phyloP scores from a whole-genome alignment of 1,140 invertebrate genomes.

The Drosophila ananassae region DNA sequence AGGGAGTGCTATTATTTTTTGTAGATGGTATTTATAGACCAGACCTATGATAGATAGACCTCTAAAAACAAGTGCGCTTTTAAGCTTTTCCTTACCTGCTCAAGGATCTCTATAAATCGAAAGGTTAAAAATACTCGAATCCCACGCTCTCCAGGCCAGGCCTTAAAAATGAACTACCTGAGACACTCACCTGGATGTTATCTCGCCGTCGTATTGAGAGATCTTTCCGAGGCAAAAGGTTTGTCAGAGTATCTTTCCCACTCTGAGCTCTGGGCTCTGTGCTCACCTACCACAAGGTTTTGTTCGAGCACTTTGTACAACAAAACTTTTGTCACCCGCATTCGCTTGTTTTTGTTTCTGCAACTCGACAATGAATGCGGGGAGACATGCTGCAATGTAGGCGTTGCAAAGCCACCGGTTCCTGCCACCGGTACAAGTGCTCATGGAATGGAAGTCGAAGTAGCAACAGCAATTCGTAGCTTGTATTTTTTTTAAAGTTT shows the following conservation, averaged over 20 bases:
- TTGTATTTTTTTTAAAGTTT: constrained; percentile 21
- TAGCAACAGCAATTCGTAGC: constrained; percentile 38
- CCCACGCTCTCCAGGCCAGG: constrained; percentile 28
- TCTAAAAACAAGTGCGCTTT: too few species aligned
- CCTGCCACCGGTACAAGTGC: constrained; percentile 44
- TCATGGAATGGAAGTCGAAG: constrained; percentile 37
- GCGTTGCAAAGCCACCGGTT: constrained; percentile 49
- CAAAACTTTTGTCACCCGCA: constrained; percentile 56
- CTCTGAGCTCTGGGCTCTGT: neutral
- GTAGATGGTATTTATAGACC: too few species aligned
- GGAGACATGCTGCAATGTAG: constrained; percentile 39
- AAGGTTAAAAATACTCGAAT: neutral
- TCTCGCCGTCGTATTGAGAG: constrained; percentile 37
- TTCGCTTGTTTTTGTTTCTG: constrained; percentile 31
- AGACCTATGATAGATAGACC: too few species aligned
- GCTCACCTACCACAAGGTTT: constrained; percentile 24
- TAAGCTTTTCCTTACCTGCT: neutral
- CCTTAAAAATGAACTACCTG: constrained; percentile 13
- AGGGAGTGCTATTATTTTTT: too few species aligned
- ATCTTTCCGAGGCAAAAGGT: constrained; percentile 34
- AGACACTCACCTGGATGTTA: constrained; percentile 23
- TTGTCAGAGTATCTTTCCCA: constrained; percentile 24
- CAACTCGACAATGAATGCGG: constrained; percentile 19
- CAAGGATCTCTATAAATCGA: neutral
- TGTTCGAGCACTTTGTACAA: constrained; percentile 43